Evolutionary conservation across 2,797 vertebrate species (phyloP), one percentile per base, ranked within the genome.

Genomic region (Psittacula derbiana): DNA sequence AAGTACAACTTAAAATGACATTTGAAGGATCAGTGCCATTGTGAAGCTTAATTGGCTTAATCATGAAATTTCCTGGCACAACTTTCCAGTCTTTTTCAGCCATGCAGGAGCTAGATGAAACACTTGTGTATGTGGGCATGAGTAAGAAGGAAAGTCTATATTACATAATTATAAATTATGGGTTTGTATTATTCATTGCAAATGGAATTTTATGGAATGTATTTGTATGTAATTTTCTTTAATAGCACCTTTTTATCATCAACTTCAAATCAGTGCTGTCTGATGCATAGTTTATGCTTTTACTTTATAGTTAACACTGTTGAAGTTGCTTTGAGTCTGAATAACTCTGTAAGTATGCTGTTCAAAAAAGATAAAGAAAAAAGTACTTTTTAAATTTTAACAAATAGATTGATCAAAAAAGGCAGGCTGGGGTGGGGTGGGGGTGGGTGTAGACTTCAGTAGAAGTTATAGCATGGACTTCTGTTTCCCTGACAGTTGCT

Each of bases 401-500:
- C 55, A 74, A 43, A 31, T 3, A n/a, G 5, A 41, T 2, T 82
- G 6, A 44, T 40, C 4, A 21, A 52, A 66, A 64, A 31, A 17
- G 13, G 31, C 5, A 13, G 12, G 19, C 31, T 14, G 31, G 2
- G 3, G 4, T 0, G 3, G 8, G 52, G 30, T 0, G 4, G 9
- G 52, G 6, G 52, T 55, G 2, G 4, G 5, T 1, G 4, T 38
- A 36, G 44, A 43, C 21, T 85, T 23, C 23, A 27, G 55, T 41
- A 62, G 30, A 83, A 83, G 4, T n/a, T 25, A 17, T 5, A 1
- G 4, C 50, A 24, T 20, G 12, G 5, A 23, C 7, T 81, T 15
- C 6, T 58, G 23, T 76, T 85, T 85, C 53, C 47, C 44, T 94
- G 38, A 11, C 28, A 4, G 3, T 30, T 36, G 10, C 47, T 72